phyloP scores from a whole-genome alignment of 2,797 vertebrate genomes.

The Sebastes dallii region DNA sequence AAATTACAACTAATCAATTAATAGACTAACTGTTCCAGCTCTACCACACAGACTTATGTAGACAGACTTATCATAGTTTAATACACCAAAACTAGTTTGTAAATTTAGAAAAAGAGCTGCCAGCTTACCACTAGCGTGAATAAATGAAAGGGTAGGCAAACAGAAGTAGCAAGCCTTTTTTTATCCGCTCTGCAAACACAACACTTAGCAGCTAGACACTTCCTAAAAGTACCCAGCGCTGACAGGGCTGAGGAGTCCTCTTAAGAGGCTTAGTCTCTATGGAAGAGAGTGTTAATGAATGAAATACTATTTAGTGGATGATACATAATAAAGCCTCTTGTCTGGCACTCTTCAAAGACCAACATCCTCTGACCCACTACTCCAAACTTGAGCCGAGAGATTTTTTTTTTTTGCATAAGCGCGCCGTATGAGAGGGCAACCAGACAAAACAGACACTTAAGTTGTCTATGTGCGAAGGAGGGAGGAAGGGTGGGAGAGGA shows the following conservation, averaged over 20 bases:
- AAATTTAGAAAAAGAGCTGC: background rate
- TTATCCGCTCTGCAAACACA: slow-evolving; percentile 51
- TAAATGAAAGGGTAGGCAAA: slow-evolving; percentile 22
- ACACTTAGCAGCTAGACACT: slow-evolving; percentile 62
- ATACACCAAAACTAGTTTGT: background rate
- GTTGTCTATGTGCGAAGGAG: slow-evolving; percentile 71
- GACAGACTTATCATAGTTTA: background rate
- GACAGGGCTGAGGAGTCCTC: slow-evolving; percentile 74
- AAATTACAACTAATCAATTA: background rate
- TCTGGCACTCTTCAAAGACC: slow-evolving; percentile 86
- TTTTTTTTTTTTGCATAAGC: slow-evolving; percentile 82
- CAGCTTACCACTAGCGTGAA: background rate
- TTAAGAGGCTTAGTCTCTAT: slow-evolving; percentile 81
- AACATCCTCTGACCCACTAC: slow-evolving; percentile 89
- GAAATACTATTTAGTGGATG: slow-evolving; percentile 85
- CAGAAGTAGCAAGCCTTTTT: slow-evolving; percentile 29
- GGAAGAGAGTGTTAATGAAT: slow-evolving; percentile 84
- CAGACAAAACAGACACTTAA: slow-evolving; percentile 95
- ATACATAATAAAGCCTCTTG: slow-evolving; percentile 86
- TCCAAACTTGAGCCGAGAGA: slow-evolving; percentile 84
- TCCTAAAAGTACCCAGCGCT: slow-evolving; percentile 55
- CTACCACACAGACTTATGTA: no score
- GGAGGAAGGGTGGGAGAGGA: slow-evolving; percentile 78
- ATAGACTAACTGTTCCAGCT: rapidly evolving
- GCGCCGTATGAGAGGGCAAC: slow-evolving; percentile 80